phyloP scores from a whole-genome alignment of 2,888 invertebrate genomes.

The Eilema sororculum region DNA sequence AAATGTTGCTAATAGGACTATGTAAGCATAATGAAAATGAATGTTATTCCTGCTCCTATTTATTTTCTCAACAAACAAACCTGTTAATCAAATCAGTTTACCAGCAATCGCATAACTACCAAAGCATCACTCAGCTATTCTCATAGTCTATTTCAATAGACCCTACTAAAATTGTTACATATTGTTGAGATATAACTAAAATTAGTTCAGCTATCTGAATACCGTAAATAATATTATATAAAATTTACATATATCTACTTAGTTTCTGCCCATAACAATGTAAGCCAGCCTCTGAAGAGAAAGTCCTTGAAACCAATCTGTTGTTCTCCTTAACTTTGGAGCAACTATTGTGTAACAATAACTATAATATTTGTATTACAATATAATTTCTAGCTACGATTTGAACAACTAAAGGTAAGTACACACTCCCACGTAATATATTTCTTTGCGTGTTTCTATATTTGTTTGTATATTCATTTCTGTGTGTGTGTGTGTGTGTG shows the following conservation, averaged over 20 bases:
- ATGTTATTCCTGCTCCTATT: no score
- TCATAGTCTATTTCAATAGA: not conserved
- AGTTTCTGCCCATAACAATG: conserved; percentile 24
- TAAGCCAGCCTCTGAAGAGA: conserved; percentile 22
- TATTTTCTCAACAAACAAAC: no score
- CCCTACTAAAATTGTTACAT: not conserved
- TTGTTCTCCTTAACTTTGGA: conserved; percentile 33
- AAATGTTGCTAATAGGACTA: no score
- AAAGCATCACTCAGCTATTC: no score
- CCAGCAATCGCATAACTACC: no score
- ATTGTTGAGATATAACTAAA: not conserved
- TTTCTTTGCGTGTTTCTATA: no score
- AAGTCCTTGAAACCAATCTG: conserved; percentile 31
- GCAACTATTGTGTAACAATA: conserved; percentile 29
- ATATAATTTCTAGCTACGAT: conserved; percentile 7
- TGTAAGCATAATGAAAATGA: no score
- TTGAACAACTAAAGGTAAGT: no score
- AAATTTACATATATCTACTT: conserved; percentile 11
- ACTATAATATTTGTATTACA: conserved; percentile 16
- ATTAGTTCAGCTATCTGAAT: not conserved
- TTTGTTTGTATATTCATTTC: no score
- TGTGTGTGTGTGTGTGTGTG: no score
- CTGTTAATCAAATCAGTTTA: no score
- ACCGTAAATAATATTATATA: conserved; percentile 8
- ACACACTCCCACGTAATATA: no score